Percentiles rank a stretch among this genome's conserved stretches.
Evolutionary conservation across 2,113 vertebrate genomes (phyloP).

Genomic region (Sceloporus tristichus): DNA sequence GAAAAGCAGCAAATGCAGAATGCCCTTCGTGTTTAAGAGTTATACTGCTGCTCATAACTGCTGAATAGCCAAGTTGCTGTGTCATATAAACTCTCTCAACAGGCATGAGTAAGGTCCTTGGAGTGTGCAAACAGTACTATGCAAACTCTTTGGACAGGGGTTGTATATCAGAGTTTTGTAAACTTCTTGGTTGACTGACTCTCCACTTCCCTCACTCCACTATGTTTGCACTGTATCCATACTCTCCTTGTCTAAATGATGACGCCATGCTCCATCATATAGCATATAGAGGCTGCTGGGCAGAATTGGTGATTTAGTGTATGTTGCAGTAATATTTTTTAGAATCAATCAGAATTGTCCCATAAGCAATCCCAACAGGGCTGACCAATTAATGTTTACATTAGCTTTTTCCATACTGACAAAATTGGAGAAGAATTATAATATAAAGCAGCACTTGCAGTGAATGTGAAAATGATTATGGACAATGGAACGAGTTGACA

Average conservation of each 20-base stretch:
- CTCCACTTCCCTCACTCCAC: neutral
- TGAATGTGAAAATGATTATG: neutral
- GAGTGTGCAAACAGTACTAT: neutral
- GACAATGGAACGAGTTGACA: neutral
- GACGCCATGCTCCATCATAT: neutral
- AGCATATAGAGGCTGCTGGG: neutral
- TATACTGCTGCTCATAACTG: neutral
- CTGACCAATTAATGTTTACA: neutral
- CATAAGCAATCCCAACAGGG: neutral
- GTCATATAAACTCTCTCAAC: too few relatives aligned
- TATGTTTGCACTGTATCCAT: neutral
- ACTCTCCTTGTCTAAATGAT: neutral
- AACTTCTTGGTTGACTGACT: neutral
- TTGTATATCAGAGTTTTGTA: neutral
- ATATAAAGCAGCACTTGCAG: neutral
- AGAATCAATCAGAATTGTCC: neutral
- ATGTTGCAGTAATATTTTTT: slow-evolving; percentile 3
- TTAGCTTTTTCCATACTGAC: neutral
- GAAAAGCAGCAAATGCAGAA: neutral
- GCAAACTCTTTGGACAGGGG: neutral
- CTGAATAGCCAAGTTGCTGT: neutral
- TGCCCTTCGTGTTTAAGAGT: neutral
- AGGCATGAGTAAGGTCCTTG: neutral
- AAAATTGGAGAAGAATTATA: neutral
- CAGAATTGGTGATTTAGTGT: neutral